Evolutionary conservation across 2,888 invertebrate species (phyloP), one percentile per base, ranked within the genome.

Genomic region (Zygogramma bicolorata): DNA sequence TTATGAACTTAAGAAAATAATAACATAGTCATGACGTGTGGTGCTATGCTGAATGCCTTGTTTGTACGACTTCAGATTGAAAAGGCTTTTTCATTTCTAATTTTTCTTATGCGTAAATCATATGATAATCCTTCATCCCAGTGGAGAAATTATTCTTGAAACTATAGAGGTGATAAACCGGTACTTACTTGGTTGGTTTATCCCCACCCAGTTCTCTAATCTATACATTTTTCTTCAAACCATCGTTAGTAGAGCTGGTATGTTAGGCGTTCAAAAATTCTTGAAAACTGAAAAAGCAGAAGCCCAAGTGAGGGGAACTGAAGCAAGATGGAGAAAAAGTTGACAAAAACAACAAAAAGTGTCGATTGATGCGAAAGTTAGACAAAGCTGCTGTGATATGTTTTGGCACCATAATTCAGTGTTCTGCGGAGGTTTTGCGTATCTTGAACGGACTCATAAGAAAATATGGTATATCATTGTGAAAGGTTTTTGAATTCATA

Each of bases 261-360:
- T 58, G 67, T 71, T 75, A 75, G n/a, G 69, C 68, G 34, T 20
- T 71, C 78, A 78, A 79, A 79, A 78, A 76, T 71, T 53, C 53
- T 22, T 75, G 71, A 76, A 68, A 76, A 75, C 27, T 40, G 68
- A 73, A 77, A 75, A 72, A 75, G 79, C 80, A 62, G 63, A 78
- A 76, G 78, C 78, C 67, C 73, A 63, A 49, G 78, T 79, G 80
- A 80, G 67, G 70, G 79, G 79, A 76, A 71, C 34, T 53, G 20
- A 77, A 80, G 80, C 80, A 61, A 65, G 75, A 77, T 71, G 73
- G 76, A 66, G 65, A 71, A 76, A 53, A 53, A 40, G 58, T 40
- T 25, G 27, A 65, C 62, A 70, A 78, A 71, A 70, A 46, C 68
- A 42, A 15, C 31, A 57, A 71, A 75, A 77, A 74, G 71, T 71